Evolutionary conservation across 2,113 vertebrate genomes (phyloP).

Genomic region (Jaculus jaculus): DNA sequence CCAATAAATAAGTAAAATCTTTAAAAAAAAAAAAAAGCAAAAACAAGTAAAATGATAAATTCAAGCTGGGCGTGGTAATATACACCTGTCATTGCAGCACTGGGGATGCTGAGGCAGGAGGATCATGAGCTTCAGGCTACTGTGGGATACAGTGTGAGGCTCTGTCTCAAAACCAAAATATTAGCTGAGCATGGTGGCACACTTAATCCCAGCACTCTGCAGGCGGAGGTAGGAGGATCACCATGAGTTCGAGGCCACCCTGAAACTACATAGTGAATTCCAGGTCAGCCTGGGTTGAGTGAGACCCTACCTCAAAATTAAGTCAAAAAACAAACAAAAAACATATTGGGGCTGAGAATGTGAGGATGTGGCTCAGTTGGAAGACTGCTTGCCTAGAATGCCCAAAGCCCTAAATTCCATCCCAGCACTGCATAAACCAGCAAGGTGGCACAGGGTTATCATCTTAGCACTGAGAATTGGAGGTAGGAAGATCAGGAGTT

Average conservation of each 20-base stretch:
- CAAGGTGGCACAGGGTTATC: no score
- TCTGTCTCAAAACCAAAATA: neutral
- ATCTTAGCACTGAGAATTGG: neutral
- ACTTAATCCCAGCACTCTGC: no score
- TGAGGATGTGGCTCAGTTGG: neutral
- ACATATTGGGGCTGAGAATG: no score
- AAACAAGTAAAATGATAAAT: neutral
- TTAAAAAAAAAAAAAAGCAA: no score
- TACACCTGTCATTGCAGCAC: neutral
- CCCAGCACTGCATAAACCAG: neutral
- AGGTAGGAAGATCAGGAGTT: neutral
- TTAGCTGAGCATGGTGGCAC: no score
- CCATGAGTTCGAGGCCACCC: no score
- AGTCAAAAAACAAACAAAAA: no score
- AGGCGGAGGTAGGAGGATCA: no score
- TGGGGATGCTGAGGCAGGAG: neutral
- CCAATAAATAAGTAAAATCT: neutral
- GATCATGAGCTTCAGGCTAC: neutral
- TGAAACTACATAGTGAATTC: no score
- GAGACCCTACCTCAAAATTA: no score
- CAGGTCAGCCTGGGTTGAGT: no score
- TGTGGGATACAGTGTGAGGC: neutral
- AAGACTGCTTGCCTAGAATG: neutral
- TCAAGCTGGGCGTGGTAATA: neutral
- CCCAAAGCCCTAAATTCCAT: neutral